phyloP scores from a whole-genome alignment of 2,888 invertebrate genomes.

The Cacoxenus indagator region DNA sequence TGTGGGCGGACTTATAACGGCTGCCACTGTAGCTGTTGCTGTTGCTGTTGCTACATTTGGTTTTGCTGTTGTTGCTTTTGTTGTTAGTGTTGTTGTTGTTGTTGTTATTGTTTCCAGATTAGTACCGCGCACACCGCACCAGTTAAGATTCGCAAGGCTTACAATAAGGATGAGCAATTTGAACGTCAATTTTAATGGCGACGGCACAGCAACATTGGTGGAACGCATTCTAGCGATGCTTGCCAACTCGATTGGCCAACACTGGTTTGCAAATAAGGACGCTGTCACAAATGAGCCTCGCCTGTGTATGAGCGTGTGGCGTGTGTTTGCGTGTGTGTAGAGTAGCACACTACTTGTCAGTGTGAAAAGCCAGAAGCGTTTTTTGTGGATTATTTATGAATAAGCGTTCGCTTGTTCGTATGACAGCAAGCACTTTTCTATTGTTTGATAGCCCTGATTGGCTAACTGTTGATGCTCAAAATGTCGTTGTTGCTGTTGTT shows the following conservation, averaged over 20 bases:
- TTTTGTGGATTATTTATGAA: too few relatives aligned
- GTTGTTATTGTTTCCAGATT: neutral
- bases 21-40: neutral
- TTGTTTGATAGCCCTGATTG: neutral
- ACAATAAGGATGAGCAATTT: neutral
- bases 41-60: neutral
- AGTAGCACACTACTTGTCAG: too few relatives aligned
- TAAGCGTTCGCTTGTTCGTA: neutral
- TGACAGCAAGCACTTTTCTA: too few relatives aligned
- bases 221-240: neutral
- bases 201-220: too few relatives aligned
- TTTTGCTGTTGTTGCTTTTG: neutral
- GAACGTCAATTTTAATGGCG: neutral
- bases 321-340: too few relatives aligned
- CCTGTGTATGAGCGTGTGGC: too few relatives aligned
- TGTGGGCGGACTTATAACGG: neutral
- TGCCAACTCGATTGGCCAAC: neutral
- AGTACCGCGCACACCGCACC: neutral
- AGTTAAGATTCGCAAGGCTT: neutral
- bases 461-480: conserved; percentile 13
- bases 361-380: too few relatives aligned
- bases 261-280: too few relatives aligned
- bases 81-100: conserved; percentile 3
- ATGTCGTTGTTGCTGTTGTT: neutral
- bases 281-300: too few relatives aligned